Percentiles rank a stretch among this genome's conserved stretches.
Evolutionary conservation across 2,113 vertebrate genomes (phyloP).

Genomic region (Spizaetus ornatus): DNA sequence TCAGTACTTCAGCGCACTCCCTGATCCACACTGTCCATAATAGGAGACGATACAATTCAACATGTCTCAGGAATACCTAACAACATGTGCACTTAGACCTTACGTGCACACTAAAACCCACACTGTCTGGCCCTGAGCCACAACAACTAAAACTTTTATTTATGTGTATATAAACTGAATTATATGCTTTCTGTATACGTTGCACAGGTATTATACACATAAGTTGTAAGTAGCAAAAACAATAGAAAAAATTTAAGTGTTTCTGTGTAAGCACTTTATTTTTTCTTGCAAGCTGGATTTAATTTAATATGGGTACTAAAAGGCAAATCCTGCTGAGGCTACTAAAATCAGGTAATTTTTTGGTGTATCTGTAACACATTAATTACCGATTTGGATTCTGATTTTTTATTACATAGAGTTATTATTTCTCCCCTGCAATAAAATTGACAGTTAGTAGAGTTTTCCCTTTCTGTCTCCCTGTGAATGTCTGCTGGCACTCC

Average conservation of each 20-base stretch:
- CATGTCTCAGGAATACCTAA: neutral
- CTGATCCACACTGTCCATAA: neutral
- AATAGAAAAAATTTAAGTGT: neutral
- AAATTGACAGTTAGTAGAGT: slow-evolving; percentile 6
- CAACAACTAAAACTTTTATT: neutral
- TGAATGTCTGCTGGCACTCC: slow-evolving; percentile 2
- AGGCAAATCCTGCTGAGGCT: neutral
- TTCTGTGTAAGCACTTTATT: neutral
- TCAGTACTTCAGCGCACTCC: neutral
- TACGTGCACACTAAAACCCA: neutral
- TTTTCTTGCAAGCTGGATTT: neutral
- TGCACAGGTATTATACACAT: neutral
- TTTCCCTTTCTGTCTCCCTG: neutral
- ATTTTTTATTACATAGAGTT: neutral
- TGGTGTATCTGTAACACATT: neutral
- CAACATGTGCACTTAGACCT: neutral
- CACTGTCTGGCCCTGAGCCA: neutral
- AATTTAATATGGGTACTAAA: neutral
- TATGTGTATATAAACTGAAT: neutral
- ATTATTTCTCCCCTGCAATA: slow-evolving; percentile 4
- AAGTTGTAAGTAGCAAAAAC: neutral
- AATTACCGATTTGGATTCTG: neutral
- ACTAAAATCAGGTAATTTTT: neutral
- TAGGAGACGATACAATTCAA: neutral
- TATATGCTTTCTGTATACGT: neutral